phyloP scores from a whole-genome alignment of 2,888 invertebrate genomes.

The Falcaria lacertinaria region DNA sequence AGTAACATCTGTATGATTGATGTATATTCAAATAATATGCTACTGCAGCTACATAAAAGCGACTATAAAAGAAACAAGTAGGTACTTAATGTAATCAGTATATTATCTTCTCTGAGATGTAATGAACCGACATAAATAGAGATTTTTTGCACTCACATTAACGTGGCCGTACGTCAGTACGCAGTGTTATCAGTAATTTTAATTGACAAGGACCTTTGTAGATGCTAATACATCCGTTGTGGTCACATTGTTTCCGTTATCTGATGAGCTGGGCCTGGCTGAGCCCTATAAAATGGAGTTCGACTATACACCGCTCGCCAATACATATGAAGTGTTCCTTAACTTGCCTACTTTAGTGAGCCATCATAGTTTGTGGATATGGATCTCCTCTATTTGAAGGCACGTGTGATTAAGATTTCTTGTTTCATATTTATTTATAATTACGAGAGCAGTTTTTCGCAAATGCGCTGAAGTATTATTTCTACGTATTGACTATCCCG shows the following conservation, averaged over 20 bases:
- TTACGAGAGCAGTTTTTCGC: too few relatives aligned
- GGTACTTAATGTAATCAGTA: slow-evolving; percentile 2
- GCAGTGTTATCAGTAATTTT: slow-evolving; percentile 51
- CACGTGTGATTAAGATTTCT: slow-evolving; percentile 25
- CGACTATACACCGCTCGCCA: slow-evolving; percentile 38
- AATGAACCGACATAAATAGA: slow-evolving; percentile 22
- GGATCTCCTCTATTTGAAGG: slow-evolving; percentile 48
- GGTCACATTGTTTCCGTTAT: slow-evolving; percentile 58
- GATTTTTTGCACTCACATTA: slow-evolving; percentile 24
- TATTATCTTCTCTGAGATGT: too few relatives aligned
- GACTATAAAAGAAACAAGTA: too few relatives aligned
- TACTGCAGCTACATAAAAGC: neutral
- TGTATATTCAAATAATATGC: too few relatives aligned
- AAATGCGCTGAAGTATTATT: too few relatives aligned
- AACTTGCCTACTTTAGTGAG: too few relatives aligned
- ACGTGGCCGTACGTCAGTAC: slow-evolving; percentile 42
- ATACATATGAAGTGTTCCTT: slow-evolving; percentile 34
- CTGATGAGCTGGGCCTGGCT: slow-evolving; percentile 59
- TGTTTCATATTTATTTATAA: too few relatives aligned
- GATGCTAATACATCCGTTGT: slow-evolving; percentile 56
- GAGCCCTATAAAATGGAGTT: slow-evolving; percentile 56
- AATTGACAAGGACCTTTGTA: slow-evolving; percentile 67
- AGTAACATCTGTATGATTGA: too few relatives aligned
- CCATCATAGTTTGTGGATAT: slow-evolving; percentile 24
- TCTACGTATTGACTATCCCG: too few relatives aligned